phyloP scores from a whole-genome alignment of 2,113 vertebrate genomes.

The Struthidea cinerea region DNA sequence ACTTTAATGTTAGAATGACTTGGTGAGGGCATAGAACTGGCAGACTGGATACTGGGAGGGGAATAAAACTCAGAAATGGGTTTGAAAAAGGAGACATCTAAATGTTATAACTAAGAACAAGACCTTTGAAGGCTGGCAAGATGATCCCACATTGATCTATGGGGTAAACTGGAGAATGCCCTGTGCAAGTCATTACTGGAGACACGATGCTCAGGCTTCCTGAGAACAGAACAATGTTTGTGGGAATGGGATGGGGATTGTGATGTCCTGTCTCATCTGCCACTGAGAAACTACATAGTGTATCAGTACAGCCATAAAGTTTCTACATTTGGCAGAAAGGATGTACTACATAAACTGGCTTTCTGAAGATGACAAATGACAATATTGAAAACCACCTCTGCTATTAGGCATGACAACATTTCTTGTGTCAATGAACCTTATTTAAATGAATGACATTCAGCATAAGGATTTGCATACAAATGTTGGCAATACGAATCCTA shows the following conservation, averaged over 20 bases:
- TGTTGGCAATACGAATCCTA: neutral
- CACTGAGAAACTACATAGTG: neutral
- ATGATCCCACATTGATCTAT: neutral
- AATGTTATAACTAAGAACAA: neutral
- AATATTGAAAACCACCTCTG: neutral
- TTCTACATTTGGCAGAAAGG: neutral
- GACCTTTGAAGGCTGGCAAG: neutral
- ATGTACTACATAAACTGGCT: neutral
- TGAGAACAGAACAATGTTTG: neutral
- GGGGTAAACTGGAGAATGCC: neutral
- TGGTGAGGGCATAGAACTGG: neutral
- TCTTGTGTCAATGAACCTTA: neutral
- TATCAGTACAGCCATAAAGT: neutral
- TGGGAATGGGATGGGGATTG: neutral
- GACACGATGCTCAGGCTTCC: neutral
- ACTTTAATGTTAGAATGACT: neutral
- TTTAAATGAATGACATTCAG: neutral
- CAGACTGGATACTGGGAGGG: neutral
- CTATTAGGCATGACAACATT: neutral
- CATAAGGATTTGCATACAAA: neutral
- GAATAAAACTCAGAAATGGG: neutral
- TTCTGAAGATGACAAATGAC: neutral
- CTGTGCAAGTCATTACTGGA: neutral
- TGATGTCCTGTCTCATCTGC: neutral
- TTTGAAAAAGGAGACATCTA: neutral